Evolutionary conservation across 2,797 vertebrate species (phyloP), one percentile per base, ranked within the genome.

Genomic region (Geotrypetes seraphini): DNA sequence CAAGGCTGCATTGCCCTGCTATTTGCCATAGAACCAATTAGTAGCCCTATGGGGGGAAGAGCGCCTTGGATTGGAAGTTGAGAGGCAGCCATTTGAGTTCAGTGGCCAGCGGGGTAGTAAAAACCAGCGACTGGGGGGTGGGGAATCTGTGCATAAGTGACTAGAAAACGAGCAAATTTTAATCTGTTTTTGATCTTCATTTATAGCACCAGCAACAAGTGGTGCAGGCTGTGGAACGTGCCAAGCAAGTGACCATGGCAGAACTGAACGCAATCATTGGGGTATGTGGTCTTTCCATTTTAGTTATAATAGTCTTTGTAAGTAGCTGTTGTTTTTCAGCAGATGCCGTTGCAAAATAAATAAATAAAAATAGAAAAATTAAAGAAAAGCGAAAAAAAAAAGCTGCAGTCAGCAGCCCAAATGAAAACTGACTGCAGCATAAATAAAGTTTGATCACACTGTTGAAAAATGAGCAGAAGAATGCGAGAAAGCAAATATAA

Each of bases 201-300:
- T 78, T 69, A 63, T 78, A 97, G 93, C 93, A 96, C 84, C 93
- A 97, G 74, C 93, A 97, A 79, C 93, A 97, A 86, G 91, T 97
- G 65, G 92, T 92, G 75, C 93, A 97, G 84, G 93, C 93, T 78
- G 93, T 97, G 69, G 93, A 97, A 77, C 81, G 93, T 73, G 93
- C 93, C 76, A 97, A 97, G 74, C 93, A 97, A 86, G 93, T 97
- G 80, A 97, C 93, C 78, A 97, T 97, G 93, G 95, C 91, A 38
- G 93, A 97, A 71, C 84, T 97, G 79, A 97, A 97, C 70, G 91
- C 93, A 58, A 97, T 97, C 88, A 97, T 97, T 87, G 92, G 92
- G 90, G 92, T 96, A 95, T 87, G 91, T 92, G 81, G 57, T 79
- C 82, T 80, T 84, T 84, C 69, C 30, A 11, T 74, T 79, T 66